Evolutionary conservation across 2,113 vertebrate species (phyloP), one percentile per base, ranked within the genome.

Genomic region (Sinosuthora webbiana): DNA sequence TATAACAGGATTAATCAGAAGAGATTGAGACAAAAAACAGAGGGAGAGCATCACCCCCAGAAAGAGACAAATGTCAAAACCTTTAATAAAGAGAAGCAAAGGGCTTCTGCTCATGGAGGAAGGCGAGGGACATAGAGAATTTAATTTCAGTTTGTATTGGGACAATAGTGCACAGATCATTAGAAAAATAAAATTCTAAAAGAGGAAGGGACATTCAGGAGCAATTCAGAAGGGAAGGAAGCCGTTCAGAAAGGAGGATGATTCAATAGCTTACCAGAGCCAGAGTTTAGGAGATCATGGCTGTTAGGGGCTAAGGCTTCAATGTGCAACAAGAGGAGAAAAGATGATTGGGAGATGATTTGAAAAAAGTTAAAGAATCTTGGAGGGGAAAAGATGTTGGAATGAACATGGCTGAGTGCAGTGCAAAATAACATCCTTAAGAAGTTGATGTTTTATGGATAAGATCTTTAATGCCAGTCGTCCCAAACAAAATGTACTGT

Each of bases 1-100:
- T 70, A 31, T 22, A 57, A 57, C 10, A 63, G 2, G 3, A 33
- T 80, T 63, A 49, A 86, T 50, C 6, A 7, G n/a, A 80, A 64
- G 9, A 60, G 6, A 28, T 23, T 47, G 53, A 56, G 15, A 52
- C 10, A 37, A 68, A 13, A 65, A 17, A 68, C 63, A 5, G 23
- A 41, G 9, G 11, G 3, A 76, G 2, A 76, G 1, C 9, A 73
- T 45, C 18, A 33, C 2, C 2, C 5, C 3, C 6, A 77, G 45
- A 53, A 80, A 52, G 7, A 65, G 13, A 57, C 2, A 37, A 63
- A 50, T n/a, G 20, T 31, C 9, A 19, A 33, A 88, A 65, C 15
- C 41, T 60, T 47, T n/a, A 73, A 9, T 20, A 63, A 70, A 68
- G 9, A 62, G 33, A 84, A 57, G 5, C 52, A 33, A 39, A 69